Evolutionary conservation across 1,140 invertebrate species (phyloP), one percentile per base, ranked within the genome.

Genomic region (Hylyphantes graminicola): DNA sequence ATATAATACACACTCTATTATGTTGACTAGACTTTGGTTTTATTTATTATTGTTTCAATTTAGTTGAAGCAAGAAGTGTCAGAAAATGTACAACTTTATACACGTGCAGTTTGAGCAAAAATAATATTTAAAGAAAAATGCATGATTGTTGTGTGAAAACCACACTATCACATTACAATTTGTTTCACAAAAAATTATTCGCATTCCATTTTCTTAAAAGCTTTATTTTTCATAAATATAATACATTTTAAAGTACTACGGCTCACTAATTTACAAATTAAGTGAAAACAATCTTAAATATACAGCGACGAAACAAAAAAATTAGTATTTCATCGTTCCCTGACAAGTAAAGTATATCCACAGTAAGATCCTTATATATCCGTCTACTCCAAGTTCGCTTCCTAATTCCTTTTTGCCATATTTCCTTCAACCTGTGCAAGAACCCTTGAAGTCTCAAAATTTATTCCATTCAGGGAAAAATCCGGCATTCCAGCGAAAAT

Each of bases 401-500:
- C 53, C 53, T 70, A 17, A 51, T 74, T 21, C 13, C 48, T 50
- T 55, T 57, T 54, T 74, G 21, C 17, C 17, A 21, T 57, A 17
- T 70, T 70, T 70, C 13, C 19, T 55, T 54, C 70, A 74, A 74
- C 70, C 70, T 74, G 70, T 74, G n/a, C 51, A 19, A 74, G 57
- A 74, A 12, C 70, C n/a, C n/a, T n/a, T 15, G 35, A 19, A 13
- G 63, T 55, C n/a, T 7, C 15, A 5, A 74, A 74, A 74, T 74
- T 74, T 70, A 70, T 70, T 70, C 67, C 67, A 50, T 64, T 11
- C 63, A 21, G 21, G 67, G n/a, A n/a, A n/a, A n/a, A 50, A 50
- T 19, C 35, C 50, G 13, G 54, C n/a, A n/a, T n/a, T n/a, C n/a
- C n/a, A n/a, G n/a, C 70, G 80, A 82, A 82, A 82, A 82, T 82